Evolutionary conservation across 2,888 invertebrate species (phyloP), one percentile per base, ranked within the genome.

Genomic region (Scaptomyza polygonia): DNA sequence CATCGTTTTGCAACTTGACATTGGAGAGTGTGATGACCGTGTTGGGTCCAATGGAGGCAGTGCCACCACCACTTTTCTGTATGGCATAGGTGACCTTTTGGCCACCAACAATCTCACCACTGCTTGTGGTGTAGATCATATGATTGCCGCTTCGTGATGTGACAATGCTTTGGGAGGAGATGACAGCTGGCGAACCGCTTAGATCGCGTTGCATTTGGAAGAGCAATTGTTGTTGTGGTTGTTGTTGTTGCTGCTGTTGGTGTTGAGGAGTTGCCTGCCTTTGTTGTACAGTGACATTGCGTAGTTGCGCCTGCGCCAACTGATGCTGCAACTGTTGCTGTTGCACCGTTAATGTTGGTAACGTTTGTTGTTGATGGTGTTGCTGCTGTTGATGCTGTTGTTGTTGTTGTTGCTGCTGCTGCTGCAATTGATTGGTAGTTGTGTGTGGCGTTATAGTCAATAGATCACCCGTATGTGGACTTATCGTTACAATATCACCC

Each of bases 1-100:
- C 81, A 49, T 90, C 90, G 53, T 81, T 89, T 14, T 90, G 90
- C 48, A 90, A 67, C 63, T 90, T 90, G 0, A 90, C 86, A 65
- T 91, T 90, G 43, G 90, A 88, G 47, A 90, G 68, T 9, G 90
- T 90, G 34, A 90, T 90, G 30, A 90, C 89, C 3, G 90, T 87
- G 64, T 87, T 86, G 68, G 90, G 86, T 18, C 79, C 89, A 30
- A 89, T 79, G 45, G 80, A 77, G 9, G 80, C 52, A 70, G 73
- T 74, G 63, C 77, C 54, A 55, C 86, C 32, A 11, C 48, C 32
- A 27, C 82, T 64, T 54, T 84, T 84, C 54, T 84, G 84, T 64
- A 84, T 79, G 65, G 82, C 81, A 67, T 90, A 87, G 11, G 90
- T 88, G n/a, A 91, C 89, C 66, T 91, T 91, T 51, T 90, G 91